phyloP scores from a whole-genome alignment of 1,140 invertebrate species.

The Ptiloglossa arizonensis region DNA sequence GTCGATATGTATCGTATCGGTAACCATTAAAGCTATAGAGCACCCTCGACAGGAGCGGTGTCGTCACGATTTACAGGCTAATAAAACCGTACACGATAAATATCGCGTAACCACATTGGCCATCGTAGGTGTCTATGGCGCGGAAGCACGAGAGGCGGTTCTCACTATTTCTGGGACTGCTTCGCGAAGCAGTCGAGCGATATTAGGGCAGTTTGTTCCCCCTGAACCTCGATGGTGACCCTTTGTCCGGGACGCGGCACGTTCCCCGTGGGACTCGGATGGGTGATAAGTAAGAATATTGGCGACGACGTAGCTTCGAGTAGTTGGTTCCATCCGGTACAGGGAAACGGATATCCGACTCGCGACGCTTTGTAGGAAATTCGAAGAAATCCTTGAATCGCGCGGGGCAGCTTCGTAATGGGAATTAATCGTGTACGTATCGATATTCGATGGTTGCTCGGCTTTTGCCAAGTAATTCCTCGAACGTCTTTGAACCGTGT shows the following conservation, averaged over 20 bases:
- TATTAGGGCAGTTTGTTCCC: neutral
- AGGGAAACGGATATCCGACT: neutral
- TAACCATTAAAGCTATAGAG: too few relatives aligned
- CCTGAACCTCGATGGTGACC: too few relatives aligned
- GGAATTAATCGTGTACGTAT: too few relatives aligned
- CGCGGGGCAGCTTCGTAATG: too few relatives aligned
- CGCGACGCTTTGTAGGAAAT: neutral
- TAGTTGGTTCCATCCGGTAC: neutral
- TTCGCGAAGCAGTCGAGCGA: neutral
- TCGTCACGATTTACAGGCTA: constrained; percentile 24
- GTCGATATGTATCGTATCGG: too few relatives aligned
- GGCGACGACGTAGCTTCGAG: neutral
- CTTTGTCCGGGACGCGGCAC: too few relatives aligned
- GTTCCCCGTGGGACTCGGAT: neutral
- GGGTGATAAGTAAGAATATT: constrained; percentile 9
- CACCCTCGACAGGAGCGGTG: too few relatives aligned
- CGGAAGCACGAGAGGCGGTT: neutral
- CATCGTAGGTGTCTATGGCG: neutral
- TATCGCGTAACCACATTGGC: constrained; percentile 26
- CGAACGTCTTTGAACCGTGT: too few relatives aligned
- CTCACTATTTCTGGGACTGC: neutral
- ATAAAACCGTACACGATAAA: constrained; percentile 17
- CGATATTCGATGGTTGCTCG: too few relatives aligned
- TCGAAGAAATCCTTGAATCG: too few relatives aligned
- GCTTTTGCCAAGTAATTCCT: too few relatives aligned